Evolutionary conservation across 2,113 vertebrate genomes (phyloP), one percentile per base, ranked within the genome.

Genomic region (Ibidorhyncha struthersii): DNA sequence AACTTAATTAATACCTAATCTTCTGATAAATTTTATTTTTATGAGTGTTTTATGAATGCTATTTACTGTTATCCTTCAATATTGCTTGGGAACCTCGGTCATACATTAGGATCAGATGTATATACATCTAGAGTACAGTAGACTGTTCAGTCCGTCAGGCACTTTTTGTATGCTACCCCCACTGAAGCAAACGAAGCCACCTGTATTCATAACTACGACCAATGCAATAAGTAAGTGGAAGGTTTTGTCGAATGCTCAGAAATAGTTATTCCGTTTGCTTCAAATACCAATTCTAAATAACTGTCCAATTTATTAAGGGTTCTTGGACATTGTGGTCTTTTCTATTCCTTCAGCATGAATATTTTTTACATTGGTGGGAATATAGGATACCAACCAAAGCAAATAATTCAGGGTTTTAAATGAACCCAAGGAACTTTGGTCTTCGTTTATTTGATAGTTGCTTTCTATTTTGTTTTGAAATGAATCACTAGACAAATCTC

Each of bases 211-310:
- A 53, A 27, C 13, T 55, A 18, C 4, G 13, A 73, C 2, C 18
- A 70, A 72, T 11, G 18, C 0, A 2, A 89, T 23, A 65, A 88
- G 21, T n/a, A 71, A 40, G 15, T 43, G 19, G 25, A 58, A 85
- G 9, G 7, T 72, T 79, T 58, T 45, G 8, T 20, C 5, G 38
- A 41, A 70, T 47, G 19, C 4, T 69, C 26, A 79, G 58, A 80
- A 76, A 45, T 3, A 0, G 1, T 1, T 50, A 32, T 55, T 49
- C 4, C 4, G 7, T 78, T 69, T 90, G 13, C 5, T 80, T 80
- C 12, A 53, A 41, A 72, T 10, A 80, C 12, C 5, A n/a, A 18
- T n/a, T 22, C 41, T 32, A 45, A 67, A 79, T 45, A 55, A 30
- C 5, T 29, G 0, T 14, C 22, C 11, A 30, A 63, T 50, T 55